Conservation (phyloP, 2,888 invertebrate species). For the Cybosia mesomella region DNA sequence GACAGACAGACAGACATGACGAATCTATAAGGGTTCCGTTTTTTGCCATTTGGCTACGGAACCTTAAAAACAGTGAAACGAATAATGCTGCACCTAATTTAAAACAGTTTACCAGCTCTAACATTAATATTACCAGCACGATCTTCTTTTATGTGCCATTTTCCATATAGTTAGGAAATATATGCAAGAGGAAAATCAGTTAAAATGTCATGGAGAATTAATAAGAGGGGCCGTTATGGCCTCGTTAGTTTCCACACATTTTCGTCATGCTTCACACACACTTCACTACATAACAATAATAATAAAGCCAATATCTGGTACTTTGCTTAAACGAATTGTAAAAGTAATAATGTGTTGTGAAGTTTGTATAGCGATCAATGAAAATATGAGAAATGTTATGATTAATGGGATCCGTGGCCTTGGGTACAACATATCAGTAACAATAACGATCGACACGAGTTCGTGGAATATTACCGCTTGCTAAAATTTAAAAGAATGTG, state of each 20-base stretch:
- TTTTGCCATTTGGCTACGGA: no score
- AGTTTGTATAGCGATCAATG: conserved; percentile 29
- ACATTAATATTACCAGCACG: no score
- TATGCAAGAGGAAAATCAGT: no score
- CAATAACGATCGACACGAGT: conserved; percentile 19
- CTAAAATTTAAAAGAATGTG: background rate
- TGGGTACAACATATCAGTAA: conserved; percentile 27
- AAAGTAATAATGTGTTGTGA: conserved; percentile 25
- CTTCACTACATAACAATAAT: background rate
- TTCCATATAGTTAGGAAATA: background rate
- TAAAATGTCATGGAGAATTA: background rate
- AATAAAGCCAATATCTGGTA: conserved; percentile 5
- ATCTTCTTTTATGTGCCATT: background rate
- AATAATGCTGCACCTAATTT: no score
- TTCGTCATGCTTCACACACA: no score
- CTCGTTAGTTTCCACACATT: background rate
- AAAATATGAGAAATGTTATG: conserved; percentile 37
- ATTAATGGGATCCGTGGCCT: conserved; percentile 35
- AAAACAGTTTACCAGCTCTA: no score
- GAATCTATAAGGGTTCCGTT: no score
- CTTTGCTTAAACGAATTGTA: conserved; percentile 1
- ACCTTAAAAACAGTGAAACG: no score
- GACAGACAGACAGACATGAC: no score
- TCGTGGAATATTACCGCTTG: conserved; percentile 8
- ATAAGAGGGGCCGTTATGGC: background rate